Base-by-base conservation (phyloP, 2,888 invertebrate species). In the Drosophila hamatofila region DNA sequence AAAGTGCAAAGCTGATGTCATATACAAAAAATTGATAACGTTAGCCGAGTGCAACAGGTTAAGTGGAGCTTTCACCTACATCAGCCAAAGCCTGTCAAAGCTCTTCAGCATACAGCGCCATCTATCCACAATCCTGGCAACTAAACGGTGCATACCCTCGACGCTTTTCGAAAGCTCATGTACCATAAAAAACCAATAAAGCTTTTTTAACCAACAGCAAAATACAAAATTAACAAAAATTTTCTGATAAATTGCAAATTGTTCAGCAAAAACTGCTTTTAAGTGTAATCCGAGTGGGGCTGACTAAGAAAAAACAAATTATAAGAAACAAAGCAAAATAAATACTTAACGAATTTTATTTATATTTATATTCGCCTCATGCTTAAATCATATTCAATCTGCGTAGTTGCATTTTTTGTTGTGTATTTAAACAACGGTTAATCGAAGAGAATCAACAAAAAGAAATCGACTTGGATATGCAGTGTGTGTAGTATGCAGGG, bases 61-160 rank as follows among this genome's bases (percentile, higher is more conserved):
- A 12, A 25, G 0, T 5, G 23, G n/a, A 80, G 67, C 77, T 71
- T 72, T 75, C 27, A 12, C 3, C 5, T 16, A 33, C 3, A n/a
- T 46, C 30, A 63, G 54, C 1, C 18, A 74, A 74, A 81, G 80
- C 51, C 30, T 63, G 54, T 2, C 23, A 74, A 72, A 81, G 79
- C 73, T 75, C 37, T 33, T 0, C 11, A 6, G 3, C 18, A 21
- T 16, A 12, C 25, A 69, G 52, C 82, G 83, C 80, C 83, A 67
- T 71, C 80, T 81, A 60, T 39, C 25, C 14, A 3, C 35, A 71
- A 57, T 80, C 77, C 81, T 72, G 27, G 12, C 23, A 49, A 76
- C 80, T 61, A 63, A 56, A 16, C 42, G 8, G 33, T 41, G 16
- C 18, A 18, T 6, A 2, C 11, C 4, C 18, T 16, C 12, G 18